phyloP scores from a whole-genome alignment of 2,797 vertebrate species.

The Catostomus latipinnis region DNA sequence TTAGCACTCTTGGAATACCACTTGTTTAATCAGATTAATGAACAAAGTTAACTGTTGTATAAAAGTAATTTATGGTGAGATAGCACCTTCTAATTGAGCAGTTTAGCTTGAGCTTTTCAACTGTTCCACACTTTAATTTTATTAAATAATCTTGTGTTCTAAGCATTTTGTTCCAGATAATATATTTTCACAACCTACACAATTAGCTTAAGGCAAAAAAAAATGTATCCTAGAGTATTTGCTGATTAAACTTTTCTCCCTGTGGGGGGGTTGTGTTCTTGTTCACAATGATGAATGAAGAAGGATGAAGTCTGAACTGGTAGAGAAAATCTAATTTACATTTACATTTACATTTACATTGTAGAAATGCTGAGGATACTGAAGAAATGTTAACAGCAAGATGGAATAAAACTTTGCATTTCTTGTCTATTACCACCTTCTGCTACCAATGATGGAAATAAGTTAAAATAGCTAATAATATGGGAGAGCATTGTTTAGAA shows the following conservation, averaged over 20 bases:
- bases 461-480: too few species aligned
- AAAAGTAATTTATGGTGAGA: slow-evolving; percentile 13
- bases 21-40: too few species aligned
- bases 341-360: slow-evolving; percentile 15
- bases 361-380: too few species aligned
- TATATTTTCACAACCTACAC: slow-evolving; percentile 1
- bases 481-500: too few species aligned
- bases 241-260: slow-evolving; percentile 21
- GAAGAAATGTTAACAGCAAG: too few species aligned
- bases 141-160: slow-evolving; percentile 7
- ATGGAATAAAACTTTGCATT: too few species aligned
- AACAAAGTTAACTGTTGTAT: not conserved
- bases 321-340: slow-evolving; percentile 42
- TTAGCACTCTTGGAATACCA: too few species aligned
- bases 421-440: too few species aligned
- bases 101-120: slow-evolving; percentile 1
- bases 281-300: slow-evolving; percentile 29
- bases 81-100: not conserved
- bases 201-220: not conserved
- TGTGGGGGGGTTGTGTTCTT: slow-evolving; percentile 25
- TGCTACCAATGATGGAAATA: too few species aligned
- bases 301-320: slow-evolving; percentile 43
- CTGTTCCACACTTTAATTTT: slow-evolving; percentile 8
- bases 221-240: slow-evolving; percentile 10
- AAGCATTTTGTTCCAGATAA: slow-evolving; percentile 1